phyloP scores from a whole-genome alignment of 2,888 invertebrate genomes.

The Drosophila siamana region DNA sequence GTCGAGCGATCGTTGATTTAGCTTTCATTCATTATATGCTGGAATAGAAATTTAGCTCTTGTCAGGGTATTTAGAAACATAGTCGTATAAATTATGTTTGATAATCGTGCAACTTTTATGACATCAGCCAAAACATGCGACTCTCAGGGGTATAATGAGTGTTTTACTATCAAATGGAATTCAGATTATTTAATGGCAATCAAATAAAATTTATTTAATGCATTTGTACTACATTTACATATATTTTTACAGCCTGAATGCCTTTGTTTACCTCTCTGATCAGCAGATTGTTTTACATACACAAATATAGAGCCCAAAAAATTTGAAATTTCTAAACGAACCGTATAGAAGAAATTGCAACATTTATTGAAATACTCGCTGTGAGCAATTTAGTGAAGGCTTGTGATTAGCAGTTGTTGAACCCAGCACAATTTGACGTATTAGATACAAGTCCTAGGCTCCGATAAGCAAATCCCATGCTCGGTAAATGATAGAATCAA shows the following conservation, averaged over 20 bases:
- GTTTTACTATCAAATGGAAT: slow-evolving; percentile 29
- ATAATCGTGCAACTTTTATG: slow-evolving; percentile 37
- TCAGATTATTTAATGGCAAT: slow-evolving; percentile 27
- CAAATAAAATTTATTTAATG: slow-evolving; percentile 28
- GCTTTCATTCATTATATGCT: background rate
- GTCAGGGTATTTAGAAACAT: background rate
- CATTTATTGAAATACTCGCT: background rate
- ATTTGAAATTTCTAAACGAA: too few species aligned
- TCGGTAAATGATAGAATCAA: slow-evolving; percentile 37
- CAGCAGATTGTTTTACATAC: too few species aligned
- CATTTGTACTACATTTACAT: slow-evolving; percentile 10
- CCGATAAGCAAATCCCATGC: slow-evolving; percentile 42
- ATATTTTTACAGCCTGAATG: slow-evolving; percentile 20
- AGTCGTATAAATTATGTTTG: slow-evolving; percentile 20
- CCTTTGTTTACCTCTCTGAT: slow-evolving; percentile 5
- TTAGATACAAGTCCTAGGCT: slow-evolving; percentile 37
- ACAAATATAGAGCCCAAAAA: too few species aligned
- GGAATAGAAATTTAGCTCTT: background rate
- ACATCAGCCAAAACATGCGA: slow-evolving; percentile 23
- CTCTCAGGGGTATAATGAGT: slow-evolving; percentile 10
- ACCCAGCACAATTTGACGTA: slow-evolving; percentile 60
- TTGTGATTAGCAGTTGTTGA: slow-evolving; percentile 78
- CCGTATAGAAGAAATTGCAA: slow-evolving; percentile 1
- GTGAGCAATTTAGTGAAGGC: too few species aligned
- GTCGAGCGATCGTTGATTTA: too few species aligned